Evolutionary conservation across 2,113 vertebrate genomes (phyloP), one percentile per base, ranked within the genome.

Genomic region (Esox niger): DNA sequence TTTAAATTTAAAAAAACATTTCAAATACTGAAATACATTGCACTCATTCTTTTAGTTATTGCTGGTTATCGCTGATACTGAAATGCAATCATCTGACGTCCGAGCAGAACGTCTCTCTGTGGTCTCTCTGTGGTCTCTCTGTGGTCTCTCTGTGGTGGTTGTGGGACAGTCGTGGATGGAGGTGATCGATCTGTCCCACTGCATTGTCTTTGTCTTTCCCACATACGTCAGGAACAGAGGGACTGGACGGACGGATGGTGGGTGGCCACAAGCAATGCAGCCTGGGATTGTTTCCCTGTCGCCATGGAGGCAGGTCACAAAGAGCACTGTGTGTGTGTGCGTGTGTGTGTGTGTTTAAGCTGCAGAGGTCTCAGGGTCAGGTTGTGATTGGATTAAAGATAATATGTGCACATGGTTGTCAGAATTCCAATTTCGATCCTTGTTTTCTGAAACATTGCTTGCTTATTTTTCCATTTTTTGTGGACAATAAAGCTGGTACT

Each of bases 151-250:
- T n/a, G n/a, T n/a, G n/a, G 1, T 65, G 38, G 67, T 43, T 75
- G 54, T 78, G 60, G 46, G 59, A 43, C 1, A 15, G 17, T 10
- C 17, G 65, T 54, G 64, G 56, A 64, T 67, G 49, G 65, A 23
- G 26, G 21, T 79, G 76, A 84, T 90, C 82, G n/a, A n/a, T n/a
- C n/a, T n/a, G n/a, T n/a, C n/a, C n/a, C n/a, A n/a, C n/a, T n/a
- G n/a, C n/a, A n/a, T n/a, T 86, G 81, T 86, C 76, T 79, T 81
- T 80, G 81, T 83, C 84, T 80, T 81, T 85, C 38, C 77, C 81
- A 77, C 83, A 80, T 77, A 82, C 71, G 81, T 75, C 75, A 75
- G 29, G 69, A 43, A 33, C 49, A 31, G 67, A 59, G n/a, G n/a
- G 35, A 26, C 70, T 69, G 27, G 56, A 27, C 10, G 65, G 47